phyloP scores from a whole-genome alignment of 2,797 vertebrate genomes.

The Catostomus latipinnis region DNA sequence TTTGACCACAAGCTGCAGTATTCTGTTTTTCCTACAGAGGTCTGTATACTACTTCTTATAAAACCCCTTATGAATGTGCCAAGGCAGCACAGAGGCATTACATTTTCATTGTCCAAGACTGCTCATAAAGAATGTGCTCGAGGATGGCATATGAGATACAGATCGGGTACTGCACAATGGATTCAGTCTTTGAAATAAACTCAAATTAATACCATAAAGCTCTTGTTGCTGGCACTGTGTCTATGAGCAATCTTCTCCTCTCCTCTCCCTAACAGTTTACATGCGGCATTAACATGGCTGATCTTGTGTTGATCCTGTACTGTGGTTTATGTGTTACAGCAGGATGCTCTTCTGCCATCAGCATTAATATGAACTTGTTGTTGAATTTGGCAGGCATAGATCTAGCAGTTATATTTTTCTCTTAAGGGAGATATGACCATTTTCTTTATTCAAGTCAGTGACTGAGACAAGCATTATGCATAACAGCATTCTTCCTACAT shows the following conservation, averaged over 20 bases:
- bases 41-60: conserved; percentile 45
- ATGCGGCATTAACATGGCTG: too few species aligned
- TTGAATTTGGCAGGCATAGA: too few species aligned
- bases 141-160: background rate
- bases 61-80: conserved; percentile 2
- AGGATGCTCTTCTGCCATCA: too few species aligned
- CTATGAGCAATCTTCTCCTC: too few species aligned
- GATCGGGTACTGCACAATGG: background rate
- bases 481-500: too few species aligned
- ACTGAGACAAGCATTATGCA: too few species aligned
- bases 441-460: background rate
- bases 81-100: background rate
- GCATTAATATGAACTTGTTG: too few species aligned
- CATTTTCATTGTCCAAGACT: background rate
- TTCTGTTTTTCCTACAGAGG: conserved; percentile 53
- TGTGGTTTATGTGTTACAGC: too few species aligned
- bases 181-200: background rate
- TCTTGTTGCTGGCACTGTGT: background rate
- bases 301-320: too few species aligned
- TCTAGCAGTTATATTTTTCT: too few species aligned
- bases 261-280: too few species aligned
- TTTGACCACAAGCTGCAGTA: conserved; percentile 40
- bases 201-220: background rate
- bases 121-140: background rate
- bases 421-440: background rate